Base-by-base conservation (phyloP, 2,797 vertebrate genomes). In the Peromyscus attwateri region DNA sequence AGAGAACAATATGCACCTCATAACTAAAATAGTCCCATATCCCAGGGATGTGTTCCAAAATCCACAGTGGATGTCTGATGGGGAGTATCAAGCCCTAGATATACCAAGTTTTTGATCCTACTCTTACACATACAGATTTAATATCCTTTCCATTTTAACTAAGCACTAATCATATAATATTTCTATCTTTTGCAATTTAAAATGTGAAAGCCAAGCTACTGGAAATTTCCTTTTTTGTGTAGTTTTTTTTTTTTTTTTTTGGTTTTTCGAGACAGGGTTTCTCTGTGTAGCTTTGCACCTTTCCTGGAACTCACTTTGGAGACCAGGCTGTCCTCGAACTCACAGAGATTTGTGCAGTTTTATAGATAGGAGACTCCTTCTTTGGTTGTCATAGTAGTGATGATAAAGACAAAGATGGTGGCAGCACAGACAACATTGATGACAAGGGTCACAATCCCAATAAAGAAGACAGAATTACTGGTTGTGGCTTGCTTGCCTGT, bases 41-140 rank as follows among this genome's bases (percentile, higher is more conserved):
- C 2, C 34, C 43, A n/a, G 37, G 16, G 10, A 7, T 31, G 19
- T n/a, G 16, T 17, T 70, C 3, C 9, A 68, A 49, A 31, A 13
- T 7, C 23, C 29, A 52, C 31, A 60, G 31, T 19, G 7, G n/a
- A 21, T 57, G 6, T 21, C 46, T n/a, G 13, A 84, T 43, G 46
- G 34, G 9, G 0, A 3, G 4, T 23, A 25, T 46, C 5, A 1
- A 60, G 40, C 2, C 16, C 16, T 23, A 27, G 11, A 1, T 13
- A 52, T 5, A 46, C 27, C 23, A 43, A 6, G 25, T 23, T 31
- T 76, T n/a, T 29, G 1, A 21, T 57, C 7, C 37, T 43, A 55
- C 7, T 31, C 19, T 10, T 55, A n/a, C 31, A 79, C 13, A 49
- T 21, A 71, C 49, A 25, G 21, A 46, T 57, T 37, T 46, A 8